Percentiles rank a stretch among this genome's conserved stretches.
Conservation (phyloP, 2,888 invertebrate species). For the Platynereis dumerilii region DNA sequence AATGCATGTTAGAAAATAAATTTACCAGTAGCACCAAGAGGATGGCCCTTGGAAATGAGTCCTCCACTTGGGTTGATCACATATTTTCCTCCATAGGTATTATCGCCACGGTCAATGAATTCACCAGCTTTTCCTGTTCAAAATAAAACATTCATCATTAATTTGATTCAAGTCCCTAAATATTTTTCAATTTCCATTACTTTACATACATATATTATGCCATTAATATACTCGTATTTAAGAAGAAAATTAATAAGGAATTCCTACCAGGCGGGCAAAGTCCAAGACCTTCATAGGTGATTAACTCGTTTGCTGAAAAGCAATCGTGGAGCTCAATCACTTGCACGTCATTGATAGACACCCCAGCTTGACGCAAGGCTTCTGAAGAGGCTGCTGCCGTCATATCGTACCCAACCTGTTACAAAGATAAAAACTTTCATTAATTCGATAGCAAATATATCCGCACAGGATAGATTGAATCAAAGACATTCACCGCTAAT, state of each 20-base stretch:
- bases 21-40: conserved; percentile 89
- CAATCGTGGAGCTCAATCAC: conserved; percentile 98
- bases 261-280: conserved; percentile 71
- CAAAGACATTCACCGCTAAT: no score
- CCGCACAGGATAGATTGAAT: no score
- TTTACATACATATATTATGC: background rate
- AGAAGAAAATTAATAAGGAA: no score
- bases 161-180: background rate
- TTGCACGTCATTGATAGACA: conserved; percentile 82
- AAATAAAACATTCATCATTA: background rate
- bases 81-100: conserved; percentile 95
- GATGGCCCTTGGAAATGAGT: conserved; percentile 98
- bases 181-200: background rate
- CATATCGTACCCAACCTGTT: conserved; percentile 88
- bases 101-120: conserved; percentile 90
- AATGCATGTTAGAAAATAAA: background rate
- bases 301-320: conserved; percentile 95
- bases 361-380: conserved; percentile 68
- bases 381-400: conserved; percentile 74
- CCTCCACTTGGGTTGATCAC: conserved; percentile 99
- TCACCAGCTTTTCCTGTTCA: conserved; percentile 78
- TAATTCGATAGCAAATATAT: no score
- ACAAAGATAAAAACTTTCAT: no score
- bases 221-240: no score
- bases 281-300: conserved; percentile 96